phyloP scores from a whole-genome alignment of 2,113 vertebrate genomes.

The Pelmatolapia mariae region DNA sequence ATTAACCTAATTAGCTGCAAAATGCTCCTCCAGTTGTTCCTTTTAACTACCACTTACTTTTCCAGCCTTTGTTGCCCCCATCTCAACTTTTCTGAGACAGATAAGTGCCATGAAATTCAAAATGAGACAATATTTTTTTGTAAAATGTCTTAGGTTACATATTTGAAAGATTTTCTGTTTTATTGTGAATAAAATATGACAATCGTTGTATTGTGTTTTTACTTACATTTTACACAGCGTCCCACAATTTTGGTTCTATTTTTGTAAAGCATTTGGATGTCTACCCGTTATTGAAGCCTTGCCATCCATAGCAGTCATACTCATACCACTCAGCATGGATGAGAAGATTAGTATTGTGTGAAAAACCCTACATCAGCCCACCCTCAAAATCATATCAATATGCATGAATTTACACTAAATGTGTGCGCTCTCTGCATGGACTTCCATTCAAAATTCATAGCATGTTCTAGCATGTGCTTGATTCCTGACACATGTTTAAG shows the following conservation, averaged over 20 bases:
- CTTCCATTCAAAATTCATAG: background rate
- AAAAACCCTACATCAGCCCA: background rate
- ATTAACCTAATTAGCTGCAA: background rate
- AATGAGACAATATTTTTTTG: background rate
- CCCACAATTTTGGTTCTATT: background rate
- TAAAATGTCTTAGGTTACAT: background rate
- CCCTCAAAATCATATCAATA: background rate
- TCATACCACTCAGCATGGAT: background rate
- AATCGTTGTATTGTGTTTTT: background rate
- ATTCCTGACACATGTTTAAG: background rate
- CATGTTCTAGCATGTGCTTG: background rate
- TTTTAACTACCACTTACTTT: background rate
- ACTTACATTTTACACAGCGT: background rate
- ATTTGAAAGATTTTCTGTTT: background rate
- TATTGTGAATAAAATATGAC: background rate
- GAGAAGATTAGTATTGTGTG: background rate
- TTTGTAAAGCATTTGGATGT: background rate
- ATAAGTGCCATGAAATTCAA: background rate
- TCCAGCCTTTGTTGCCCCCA: background rate
- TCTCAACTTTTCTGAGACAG: background rate
- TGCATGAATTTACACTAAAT: background rate
- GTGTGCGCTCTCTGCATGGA: background rate
- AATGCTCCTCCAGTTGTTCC: background rate
- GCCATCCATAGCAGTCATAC: background rate
- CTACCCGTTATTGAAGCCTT: background rate